Base-by-base conservation (phyloP, 2,113 vertebrate species). In the Chloropsis hardwickii region DNA sequence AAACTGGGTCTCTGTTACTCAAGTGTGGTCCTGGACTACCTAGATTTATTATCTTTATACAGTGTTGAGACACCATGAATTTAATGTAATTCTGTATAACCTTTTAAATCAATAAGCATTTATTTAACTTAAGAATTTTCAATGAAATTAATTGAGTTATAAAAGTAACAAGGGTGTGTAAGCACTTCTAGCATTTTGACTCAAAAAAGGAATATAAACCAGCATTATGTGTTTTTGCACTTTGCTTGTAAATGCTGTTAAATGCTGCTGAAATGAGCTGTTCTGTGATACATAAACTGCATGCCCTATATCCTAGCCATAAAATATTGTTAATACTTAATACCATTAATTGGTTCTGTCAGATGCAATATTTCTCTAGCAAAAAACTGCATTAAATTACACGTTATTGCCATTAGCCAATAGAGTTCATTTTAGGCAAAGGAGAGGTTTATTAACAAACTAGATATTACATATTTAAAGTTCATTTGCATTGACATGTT, bases 401-500 rank as follows among this genome's bases (percentile, higher is more conserved):
- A 97, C 73, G 91, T 95, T 97, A 95, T 81, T 96, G 94, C 96
- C 92, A 84, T 95, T 94, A 95, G 90, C 94, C 97, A 95, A 85
- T 54, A 78, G 87, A 96, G 79, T 96, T 96, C 89, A 92, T 73
- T 93, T 97, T 91, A 95, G 95, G 94, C 96, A 91, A 97, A 91
- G 71, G 91, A 96, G 88, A 87, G 77, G 69, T 95, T 95, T 97
- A 95, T 95, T 97, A 97, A 96, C 96, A 97, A 97, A 97, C 95
- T 77, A 95, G 97, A 95, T 98, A 98, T 98, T 97, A 98, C 84
- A 95, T 96, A 97, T 98, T 98, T 98, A 96, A 98, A 97, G 92
- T 97, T 97, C 97, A 96, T 97, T 98, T 97, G 95, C 91, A 85
- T n/a, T 96, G 97, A 97, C 97, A 96, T 94, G 95, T 98, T 98